Conservation (phyloP, 2,888 invertebrate genomes). For the Nowickia ferox region DNA sequence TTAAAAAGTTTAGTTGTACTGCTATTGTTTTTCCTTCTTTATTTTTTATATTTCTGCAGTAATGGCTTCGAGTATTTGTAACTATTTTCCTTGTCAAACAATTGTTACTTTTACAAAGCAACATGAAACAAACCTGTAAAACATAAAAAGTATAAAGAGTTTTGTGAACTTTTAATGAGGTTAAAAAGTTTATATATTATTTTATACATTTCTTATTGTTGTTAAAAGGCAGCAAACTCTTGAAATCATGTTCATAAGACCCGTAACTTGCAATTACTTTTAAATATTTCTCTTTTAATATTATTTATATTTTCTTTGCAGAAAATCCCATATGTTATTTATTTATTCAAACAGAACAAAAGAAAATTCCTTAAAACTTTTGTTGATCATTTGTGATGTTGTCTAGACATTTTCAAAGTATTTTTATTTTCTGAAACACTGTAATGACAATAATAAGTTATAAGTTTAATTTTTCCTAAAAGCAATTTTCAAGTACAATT, state of each 20-base stretch:
- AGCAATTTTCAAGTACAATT: background rate
- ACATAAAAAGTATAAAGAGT: constrained; percentile 14
- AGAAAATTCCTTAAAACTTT: constrained; percentile 7
- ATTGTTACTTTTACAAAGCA: background rate
- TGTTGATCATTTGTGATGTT: constrained; percentile 49
- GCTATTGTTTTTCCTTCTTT: background rate
- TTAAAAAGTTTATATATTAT: constrained; percentile 44
- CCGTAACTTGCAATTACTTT: constrained; percentile 12
- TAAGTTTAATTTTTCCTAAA: background rate
- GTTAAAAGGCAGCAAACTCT: background rate
- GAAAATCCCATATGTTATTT: constrained; percentile 45
- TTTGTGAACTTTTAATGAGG: constrained; percentile 62
- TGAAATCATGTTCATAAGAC: background rate
- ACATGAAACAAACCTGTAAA: background rate
- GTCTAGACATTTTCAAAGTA: constrained; percentile 64
- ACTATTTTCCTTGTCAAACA: background rate
- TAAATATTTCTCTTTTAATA: background rate
- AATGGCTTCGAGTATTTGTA: background rate
- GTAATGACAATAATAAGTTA: background rate
- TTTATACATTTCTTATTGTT: constrained; percentile 16
- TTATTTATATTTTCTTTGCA: background rate
- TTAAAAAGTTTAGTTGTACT: no score
- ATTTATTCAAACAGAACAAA: constrained; percentile 2
- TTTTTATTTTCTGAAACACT: background rate
- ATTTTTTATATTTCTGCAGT: background rate